Percentiles rank a stretch among this genome's conserved stretches.
These are phyloP conservation scores for Physella acuta DNA, from an alignment of 1,140 invertebrate genomes.

Conservation along the genomic window DNA sequence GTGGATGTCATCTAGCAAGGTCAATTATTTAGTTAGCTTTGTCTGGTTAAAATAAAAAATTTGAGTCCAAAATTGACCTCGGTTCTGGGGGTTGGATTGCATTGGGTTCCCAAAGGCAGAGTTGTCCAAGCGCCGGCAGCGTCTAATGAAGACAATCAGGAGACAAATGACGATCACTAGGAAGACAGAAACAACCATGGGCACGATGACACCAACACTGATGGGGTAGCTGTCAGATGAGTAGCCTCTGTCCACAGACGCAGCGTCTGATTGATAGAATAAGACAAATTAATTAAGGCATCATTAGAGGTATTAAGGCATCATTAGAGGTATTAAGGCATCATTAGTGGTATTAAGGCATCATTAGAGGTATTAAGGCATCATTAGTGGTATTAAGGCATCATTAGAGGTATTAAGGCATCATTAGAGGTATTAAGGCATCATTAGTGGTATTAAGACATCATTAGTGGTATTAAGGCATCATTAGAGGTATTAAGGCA, in stretches of 20 bases:
- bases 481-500: neutral
- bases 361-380: neutral
- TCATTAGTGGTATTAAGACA: neutral
- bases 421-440: neutral
- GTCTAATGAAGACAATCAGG: constrained; percentile 34
- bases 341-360: neutral
- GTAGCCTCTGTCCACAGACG: neutral
- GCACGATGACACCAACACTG: constrained; percentile 38
- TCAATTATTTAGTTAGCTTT: too few relatives aligned
- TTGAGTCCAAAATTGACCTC: neutral
- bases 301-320: neutral
- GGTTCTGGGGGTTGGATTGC: neutral
- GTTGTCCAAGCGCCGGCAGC: constrained; percentile 29
- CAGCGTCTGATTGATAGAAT: neutral
- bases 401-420: neutral
- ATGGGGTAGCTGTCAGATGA: constrained; percentile 1
- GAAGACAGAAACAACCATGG: constrained; percentile 39
- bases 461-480: neutral
- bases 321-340: neutral
- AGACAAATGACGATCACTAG: constrained; percentile 33
- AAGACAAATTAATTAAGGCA: neutral
- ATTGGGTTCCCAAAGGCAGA: neutral
- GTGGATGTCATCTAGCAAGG: too few relatives aligned
- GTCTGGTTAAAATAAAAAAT: too few relatives aligned
- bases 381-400: neutral